Evolutionary conservation across 2,888 invertebrate genomes (phyloP).

Genomic region (Acleris literana): DNA sequence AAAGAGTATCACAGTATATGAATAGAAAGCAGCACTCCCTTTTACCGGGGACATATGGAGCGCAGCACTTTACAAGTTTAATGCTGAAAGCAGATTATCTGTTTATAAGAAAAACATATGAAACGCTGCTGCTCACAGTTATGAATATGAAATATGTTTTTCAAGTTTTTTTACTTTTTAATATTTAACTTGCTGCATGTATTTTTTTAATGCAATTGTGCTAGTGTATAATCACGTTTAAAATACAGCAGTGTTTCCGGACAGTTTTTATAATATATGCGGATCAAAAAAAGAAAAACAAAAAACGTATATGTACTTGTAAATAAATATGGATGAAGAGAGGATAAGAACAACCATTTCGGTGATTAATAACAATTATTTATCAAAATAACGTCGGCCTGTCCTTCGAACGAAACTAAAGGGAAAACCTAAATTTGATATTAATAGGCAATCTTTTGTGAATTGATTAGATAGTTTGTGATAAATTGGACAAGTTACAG

Average conservation of each 20-base stretch:
- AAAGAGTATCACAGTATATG: slow-evolving; percentile 79
- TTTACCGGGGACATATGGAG: slow-evolving; percentile 73
- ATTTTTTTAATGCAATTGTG: no score
- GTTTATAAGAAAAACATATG: slow-evolving; percentile 55
- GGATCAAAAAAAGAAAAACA: no score
- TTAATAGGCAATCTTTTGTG: slow-evolving; percentile 72
- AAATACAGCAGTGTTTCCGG: no score
- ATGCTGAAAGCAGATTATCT: slow-evolving; percentile 72
- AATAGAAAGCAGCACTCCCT: slow-evolving; percentile 76
- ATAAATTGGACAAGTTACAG: slow-evolving; percentile 67
- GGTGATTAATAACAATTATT: slow-evolving; percentile 83
- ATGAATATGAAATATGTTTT: slow-evolving; percentile 27
- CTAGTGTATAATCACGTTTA: no score
- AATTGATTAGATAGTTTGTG: slow-evolving; percentile 80
- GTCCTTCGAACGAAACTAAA: slow-evolving; percentile 72
- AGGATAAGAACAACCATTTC: slow-evolving; percentile 44
- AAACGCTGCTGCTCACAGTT: slow-evolving; percentile 41
- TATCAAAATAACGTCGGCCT: slow-evolving; percentile 78
- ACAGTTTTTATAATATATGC: no score
- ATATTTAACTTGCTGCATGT: neutral
- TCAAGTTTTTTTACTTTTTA: slow-evolving; percentile 9
- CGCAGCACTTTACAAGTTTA: slow-evolving; percentile 70
- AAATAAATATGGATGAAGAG: no score
- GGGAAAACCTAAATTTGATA: slow-evolving; percentile 77
- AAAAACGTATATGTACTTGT: no score